Percentiles rank a stretch among this genome's conserved stretches.
Evolutionary conservation across 2,797 vertebrate species (phyloP).

Genomic region (Aldrovandia affinis): DNA sequence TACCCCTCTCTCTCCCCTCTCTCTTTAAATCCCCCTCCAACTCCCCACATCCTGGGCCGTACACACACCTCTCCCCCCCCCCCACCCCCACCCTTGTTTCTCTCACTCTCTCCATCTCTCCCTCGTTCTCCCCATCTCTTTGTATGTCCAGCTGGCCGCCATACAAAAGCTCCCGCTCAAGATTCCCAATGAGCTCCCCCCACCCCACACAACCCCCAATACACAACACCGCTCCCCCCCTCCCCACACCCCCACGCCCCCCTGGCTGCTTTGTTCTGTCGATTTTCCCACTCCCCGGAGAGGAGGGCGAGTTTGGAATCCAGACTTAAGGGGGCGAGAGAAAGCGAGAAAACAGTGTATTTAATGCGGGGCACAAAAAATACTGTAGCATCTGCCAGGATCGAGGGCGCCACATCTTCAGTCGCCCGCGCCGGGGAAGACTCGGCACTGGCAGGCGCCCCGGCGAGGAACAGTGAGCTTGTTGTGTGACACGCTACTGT

Average conservation of each 20-base stretch:
- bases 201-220: background rate
- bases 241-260: slow-evolving; percentile 59
- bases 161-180: slow-evolving; percentile 76
- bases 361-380: slow-evolving; percentile 11
- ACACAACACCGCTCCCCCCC: background rate
- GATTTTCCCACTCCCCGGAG: slow-evolving; percentile 85
- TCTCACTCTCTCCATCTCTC: slow-evolving; percentile 60
- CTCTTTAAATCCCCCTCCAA: slow-evolving; percentile 59
- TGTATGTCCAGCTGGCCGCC: slow-evolving; percentile 84
- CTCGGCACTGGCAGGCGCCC: slow-evolving; percentile 12
- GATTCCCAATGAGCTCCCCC: slow-evolving; percentile 67
- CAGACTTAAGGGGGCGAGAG: slow-evolving; percentile 56
- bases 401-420: background rate
- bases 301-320: slow-evolving; percentile 58
- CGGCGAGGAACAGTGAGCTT: slow-evolving; percentile 3
- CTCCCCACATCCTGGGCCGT: slow-evolving; percentile 60
- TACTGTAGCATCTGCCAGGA: slow-evolving; percentile 22
- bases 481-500: background rate
- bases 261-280: slow-evolving; percentile 79
- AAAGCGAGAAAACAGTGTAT: slow-evolving; percentile 32
- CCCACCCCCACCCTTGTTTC: slow-evolving; percentile 57
- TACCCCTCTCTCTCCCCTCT: slow-evolving; percentile 23
- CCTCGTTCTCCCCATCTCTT: slow-evolving; percentile 69
- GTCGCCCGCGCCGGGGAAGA: background rate
- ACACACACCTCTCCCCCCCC: slow-evolving; percentile 47